Evolutionary conservation across 2,888 invertebrate species (phyloP).

Genomic region (Brachyptera risi): DNA sequence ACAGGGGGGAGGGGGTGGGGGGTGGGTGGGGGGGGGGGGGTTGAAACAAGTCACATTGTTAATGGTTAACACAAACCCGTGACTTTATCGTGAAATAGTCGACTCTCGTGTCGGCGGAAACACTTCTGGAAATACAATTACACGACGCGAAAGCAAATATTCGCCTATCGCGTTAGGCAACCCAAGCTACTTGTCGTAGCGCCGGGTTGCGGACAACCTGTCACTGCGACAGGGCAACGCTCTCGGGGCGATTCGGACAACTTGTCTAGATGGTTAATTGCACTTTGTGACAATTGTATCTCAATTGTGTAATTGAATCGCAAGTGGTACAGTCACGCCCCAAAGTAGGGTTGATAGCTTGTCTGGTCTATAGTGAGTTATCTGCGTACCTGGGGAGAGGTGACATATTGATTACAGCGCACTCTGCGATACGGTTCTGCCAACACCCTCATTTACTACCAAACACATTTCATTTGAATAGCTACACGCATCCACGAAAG

Average conservation of each 20-base stretch:
- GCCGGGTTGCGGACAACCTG: not conserved
- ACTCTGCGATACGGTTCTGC: not conserved
- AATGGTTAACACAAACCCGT: not conserved
- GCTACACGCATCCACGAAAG: too few species aligned
- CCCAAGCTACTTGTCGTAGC: not conserved
- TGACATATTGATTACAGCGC: not conserved
- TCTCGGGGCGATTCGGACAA: not conserved
- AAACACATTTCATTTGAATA: not conserved
- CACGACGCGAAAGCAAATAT: not conserved
- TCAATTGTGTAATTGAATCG: not conserved
- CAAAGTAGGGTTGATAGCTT: too few species aligned
- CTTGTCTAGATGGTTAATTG: not conserved
- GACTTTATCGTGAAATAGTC: not conserved
- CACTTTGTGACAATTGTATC: not conserved
- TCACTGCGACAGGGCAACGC: not conserved
- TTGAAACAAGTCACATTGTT: conserved; percentile 1
- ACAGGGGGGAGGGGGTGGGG: not conserved
- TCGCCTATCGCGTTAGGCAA: not conserved
- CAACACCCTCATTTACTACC: not conserved
- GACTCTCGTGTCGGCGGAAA: not conserved
- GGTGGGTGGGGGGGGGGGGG: too few species aligned
- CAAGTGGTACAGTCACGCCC: not conserved
- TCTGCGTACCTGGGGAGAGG: not conserved
- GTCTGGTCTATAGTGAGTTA: not conserved
- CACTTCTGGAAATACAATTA: not conserved